Base-by-base conservation (phyloP, 2,113 vertebrate species). In the Apaloderma vittatum region DNA sequence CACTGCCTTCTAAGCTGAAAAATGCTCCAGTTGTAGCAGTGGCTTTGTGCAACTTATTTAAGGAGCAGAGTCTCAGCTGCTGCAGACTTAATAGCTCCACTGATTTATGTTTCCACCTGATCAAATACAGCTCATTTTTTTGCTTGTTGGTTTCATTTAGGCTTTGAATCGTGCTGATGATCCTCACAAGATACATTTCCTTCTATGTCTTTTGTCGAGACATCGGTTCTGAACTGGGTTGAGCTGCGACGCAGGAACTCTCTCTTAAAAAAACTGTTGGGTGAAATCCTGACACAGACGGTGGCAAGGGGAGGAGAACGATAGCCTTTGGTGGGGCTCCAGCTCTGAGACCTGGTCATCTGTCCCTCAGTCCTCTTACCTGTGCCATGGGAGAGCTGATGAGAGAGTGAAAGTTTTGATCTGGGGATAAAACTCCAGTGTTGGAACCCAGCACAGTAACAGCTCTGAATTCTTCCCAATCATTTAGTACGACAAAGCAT, bases 111-210 rank as follows among this genome's bases (percentile, higher is more conserved):
- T 96, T 96, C 79, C 68, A 96, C 94, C 88, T 93, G 94, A 92
- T 80, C 75, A 94, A 95, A 95, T 91, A 72, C 52, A 87, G 49
- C 91, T 95, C 29, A 2, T 94, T 94, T 92, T 49, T 94, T 96
- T 92, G 76, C 93, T 96, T 92, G 84, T 96, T 95, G 94, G 65
- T 89, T 96, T 89, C 65, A 61, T 93, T 95, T 87, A 85, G 89
- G 84, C 54, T 89, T 74, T 96, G 93, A 96, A 97, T 89, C 58
- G 89, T 93, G 93, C 89, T 97, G 89, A 96, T 96, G 93, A 94
- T 88, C 84, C 57, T 89, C 65, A 84, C 37, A 96, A 72, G 84
- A 87, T 87, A 77, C 32, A 37, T 77, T 92, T 93, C 65, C 83
- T 89, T 87, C 80, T 63, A 32, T 6, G 11, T 45, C 48, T 87